These are phyloP conservation scores for Colaptes auratus DNA, from an alignment of 2,113 vertebrate genomes.

Conservation along the genomic window DNA sequence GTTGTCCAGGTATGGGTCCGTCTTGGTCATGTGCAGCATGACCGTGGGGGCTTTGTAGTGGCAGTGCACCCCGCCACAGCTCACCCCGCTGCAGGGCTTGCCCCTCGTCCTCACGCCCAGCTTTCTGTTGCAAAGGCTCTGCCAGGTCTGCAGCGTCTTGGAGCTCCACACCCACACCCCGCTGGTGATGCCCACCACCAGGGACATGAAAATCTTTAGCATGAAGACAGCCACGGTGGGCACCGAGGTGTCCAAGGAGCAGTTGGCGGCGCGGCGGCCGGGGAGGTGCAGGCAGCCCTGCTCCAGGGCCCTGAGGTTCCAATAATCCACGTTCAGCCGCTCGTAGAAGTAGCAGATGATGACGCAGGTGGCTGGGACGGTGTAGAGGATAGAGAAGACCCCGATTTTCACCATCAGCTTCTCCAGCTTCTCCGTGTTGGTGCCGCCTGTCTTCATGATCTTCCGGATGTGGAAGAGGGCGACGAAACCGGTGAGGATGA, in stretches of 20 bases:
- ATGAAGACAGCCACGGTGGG: constrained; percentile 95
- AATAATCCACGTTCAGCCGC: constrained; percentile 93
- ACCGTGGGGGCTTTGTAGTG: constrained; percentile 92
- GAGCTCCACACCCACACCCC: constrained; percentile 99
- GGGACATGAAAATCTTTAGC: constrained; percentile 99
- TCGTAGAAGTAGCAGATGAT: constrained; percentile 98
- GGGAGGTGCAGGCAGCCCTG: constrained; percentile 77
- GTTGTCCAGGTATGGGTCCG: constrained; percentile 90
- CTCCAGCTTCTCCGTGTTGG: constrained; percentile 97
- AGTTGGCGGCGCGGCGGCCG: constrained; percentile 80
- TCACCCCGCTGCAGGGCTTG: constrained; percentile 86
- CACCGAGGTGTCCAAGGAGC: constrained; percentile 88
- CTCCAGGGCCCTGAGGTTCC: constrained; percentile 88
- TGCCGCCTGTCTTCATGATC: constrained; percentile 96
- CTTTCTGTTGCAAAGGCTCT: constrained; percentile 92
- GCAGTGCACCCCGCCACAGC: constrained; percentile 87
- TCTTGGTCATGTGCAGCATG: constrained; percentile 92
- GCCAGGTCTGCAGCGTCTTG: constrained; percentile 98
- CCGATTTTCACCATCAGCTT: constrained; percentile 99
- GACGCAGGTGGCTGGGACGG: constrained; percentile 95
- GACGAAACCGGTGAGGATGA: constrained; percentile 95
- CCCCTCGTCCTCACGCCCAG: constrained; percentile 85
- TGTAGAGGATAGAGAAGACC: constrained; percentile 97
- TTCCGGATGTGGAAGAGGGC: constrained; percentile 97
- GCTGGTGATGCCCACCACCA: constrained; percentile 98